Evolutionary conservation across 2,797 vertebrate species (phyloP).

Genomic region (Cryptoprocta ferox): DNA sequence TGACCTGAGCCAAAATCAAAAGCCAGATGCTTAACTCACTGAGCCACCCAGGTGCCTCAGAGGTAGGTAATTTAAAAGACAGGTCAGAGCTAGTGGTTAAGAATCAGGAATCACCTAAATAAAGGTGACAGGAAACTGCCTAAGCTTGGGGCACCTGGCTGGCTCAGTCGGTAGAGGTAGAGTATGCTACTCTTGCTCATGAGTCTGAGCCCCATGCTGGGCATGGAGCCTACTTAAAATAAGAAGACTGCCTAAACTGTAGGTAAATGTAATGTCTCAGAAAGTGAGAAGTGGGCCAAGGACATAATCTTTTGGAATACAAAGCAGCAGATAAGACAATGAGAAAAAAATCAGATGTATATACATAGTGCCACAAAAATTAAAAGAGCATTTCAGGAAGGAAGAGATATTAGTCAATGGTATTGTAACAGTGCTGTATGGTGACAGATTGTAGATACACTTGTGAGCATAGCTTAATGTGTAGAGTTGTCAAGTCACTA

Average conservation of each 20-base stretch:
- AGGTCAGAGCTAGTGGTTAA: neutral
- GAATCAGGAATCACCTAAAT: neutral
- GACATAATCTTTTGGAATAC: neutral
- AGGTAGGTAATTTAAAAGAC: neutral
- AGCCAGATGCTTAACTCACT: too few species aligned
- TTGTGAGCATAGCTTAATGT: neutral
- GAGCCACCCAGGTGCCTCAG: neutral
- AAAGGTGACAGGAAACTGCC: neutral
- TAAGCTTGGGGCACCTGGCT: neutral
- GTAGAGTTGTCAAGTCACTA: neutral
- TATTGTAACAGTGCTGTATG: neutral
- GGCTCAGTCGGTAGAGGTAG: too few species aligned
- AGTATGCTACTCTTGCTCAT: too few species aligned
- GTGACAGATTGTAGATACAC: neutral
- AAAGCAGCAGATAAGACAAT: neutral
- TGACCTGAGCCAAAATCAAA: too few species aligned
- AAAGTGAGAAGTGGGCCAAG: neutral
- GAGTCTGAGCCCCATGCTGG: too few species aligned
- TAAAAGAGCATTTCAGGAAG: constrained; percentile 3
- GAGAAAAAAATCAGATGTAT: neutral
- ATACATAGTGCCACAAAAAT: neutral
- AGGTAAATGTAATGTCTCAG: neutral
- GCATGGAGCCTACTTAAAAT: too few species aligned
- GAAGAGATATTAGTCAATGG: neutral
- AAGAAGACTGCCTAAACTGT: neutral